Base-by-base conservation (phyloP, 53 echinoderm and acorn worm species). In the Apostichopus leukothele region DNA sequence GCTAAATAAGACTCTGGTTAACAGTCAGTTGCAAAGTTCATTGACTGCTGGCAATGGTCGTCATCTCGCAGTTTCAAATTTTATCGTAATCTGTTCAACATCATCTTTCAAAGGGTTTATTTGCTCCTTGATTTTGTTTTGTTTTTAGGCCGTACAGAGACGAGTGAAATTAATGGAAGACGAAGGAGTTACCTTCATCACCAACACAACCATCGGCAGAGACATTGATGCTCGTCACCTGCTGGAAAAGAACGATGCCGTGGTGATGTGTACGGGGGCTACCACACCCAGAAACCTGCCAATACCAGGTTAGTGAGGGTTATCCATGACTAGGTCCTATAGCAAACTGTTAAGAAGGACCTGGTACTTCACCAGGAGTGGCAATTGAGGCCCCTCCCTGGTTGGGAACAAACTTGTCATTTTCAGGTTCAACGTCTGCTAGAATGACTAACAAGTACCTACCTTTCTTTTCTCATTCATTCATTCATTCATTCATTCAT, bases 241-340 rank as follows among this genome's bases (percentile, higher is more conserved):
- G 5, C 75, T 96, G 53, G 88, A 93, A 27, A 92, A 94, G 50
- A 90, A 94, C 76, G 96, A 99, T 96, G 99, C 96, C 6, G 73
- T 99, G 20, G 53, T 99, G 50, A 81, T 99, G 19, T 94, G 94
- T 83, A 91, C 91, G 50, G 99, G 99, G 20, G 96, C 99, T 9
- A 99, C 99, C 7, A 89, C 93, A 7, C 99, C 99, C 8, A 92
- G 99, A 53, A 94, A 96, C 60, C 91, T 99, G 9, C 96, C 99
- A 22, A 94, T 99, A 81, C 92, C 93, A 92, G 99, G 99, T 98
- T 26, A 77, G 88, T 71, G 71, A 6, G 2, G 6, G 14, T 71
- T 5, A 39, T 39, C 39, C 39, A 39, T 39, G 39, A 39, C 39
- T 39, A 39, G 39, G 3, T 39, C 39, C 39, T 39, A 39, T 39